phyloP scores from a whole-genome alignment of 2,113 vertebrate genomes.

The Empidonax traillii region DNA sequence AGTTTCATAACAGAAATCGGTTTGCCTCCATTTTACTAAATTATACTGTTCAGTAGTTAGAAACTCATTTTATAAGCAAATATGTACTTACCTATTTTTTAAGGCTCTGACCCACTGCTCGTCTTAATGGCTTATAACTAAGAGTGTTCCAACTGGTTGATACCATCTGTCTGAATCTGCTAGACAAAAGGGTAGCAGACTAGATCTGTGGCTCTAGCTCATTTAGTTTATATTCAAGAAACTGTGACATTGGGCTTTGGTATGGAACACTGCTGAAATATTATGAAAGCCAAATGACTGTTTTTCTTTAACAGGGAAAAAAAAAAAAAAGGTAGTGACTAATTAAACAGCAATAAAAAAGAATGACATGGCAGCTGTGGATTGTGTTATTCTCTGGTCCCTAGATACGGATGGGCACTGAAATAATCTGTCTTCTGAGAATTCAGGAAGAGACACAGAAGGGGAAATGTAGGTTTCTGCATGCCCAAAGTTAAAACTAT shows the following conservation, averaged over 20 bases:
- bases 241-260: not conserved
- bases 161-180: slow-evolving; percentile 18
- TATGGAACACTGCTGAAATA: not conserved
- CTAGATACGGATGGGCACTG: not conserved
- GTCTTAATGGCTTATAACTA: slow-evolving; percentile 23
- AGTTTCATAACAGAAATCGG: slow-evolving; percentile 38
- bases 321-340: not conserved
- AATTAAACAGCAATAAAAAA: slow-evolving; percentile 39
- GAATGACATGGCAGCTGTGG: not conserved
- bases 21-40: slow-evolving; percentile 53
- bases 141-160: not conserved
- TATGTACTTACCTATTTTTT: slow-evolving; percentile 8
- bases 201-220: not conserved
- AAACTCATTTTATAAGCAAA: slow-evolving; percentile 39
- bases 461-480: not conserved
- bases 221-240: slow-evolving; percentile 22
- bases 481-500: not conserved
- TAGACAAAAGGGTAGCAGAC: not conserved
- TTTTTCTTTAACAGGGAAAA: not conserved
- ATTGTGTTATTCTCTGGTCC: not conserved
- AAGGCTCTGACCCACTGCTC: slow-evolving; percentile 1
- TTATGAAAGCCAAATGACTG: slow-evolving; percentile 23
- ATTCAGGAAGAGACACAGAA: not conserved
- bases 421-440: not conserved
- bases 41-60: slow-evolving; percentile 42